These are phyloP conservation scores for Hirudinaria manillensis DNA, from an alignment of 2,888 invertebrate species.

Conservation along the genomic window DNA sequence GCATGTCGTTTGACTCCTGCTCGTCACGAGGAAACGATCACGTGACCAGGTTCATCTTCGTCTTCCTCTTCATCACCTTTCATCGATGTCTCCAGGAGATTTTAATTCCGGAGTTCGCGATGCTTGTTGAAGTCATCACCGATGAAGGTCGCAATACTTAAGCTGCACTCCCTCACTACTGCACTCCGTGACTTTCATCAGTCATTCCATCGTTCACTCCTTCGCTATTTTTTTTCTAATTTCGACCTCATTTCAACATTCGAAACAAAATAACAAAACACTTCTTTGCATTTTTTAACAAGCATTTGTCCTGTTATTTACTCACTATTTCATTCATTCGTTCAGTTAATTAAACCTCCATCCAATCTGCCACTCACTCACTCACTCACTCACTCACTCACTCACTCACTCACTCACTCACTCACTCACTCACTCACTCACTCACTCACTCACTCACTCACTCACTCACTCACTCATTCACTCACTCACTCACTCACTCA, in stretches of 20 bases:
- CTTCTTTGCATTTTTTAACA: not conserved
- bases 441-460: slow-evolving; percentile 11
- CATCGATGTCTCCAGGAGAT: no score
- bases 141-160: no score
- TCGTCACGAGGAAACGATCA: no score
- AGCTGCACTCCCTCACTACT: no score
- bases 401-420: slow-evolving; percentile 14
- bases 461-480: not conserved
- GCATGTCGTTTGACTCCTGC: no score
- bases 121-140: no score
- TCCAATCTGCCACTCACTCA: not conserved
- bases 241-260: not conserved
- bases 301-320: not conserved
- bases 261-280: no score
- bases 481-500: not conserved
- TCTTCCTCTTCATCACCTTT: no score
- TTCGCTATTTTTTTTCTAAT: not conserved
- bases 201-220: not conserved
- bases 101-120: no score
- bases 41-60: no score
- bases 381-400: slow-evolving; percentile 7
- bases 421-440: slow-evolving; percentile 15
- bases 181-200: not conserved
- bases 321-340: no score
- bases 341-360: not conserved